Conservation (phyloP, 2,113 vertebrate genomes). For the Mungos mungo region DNA sequence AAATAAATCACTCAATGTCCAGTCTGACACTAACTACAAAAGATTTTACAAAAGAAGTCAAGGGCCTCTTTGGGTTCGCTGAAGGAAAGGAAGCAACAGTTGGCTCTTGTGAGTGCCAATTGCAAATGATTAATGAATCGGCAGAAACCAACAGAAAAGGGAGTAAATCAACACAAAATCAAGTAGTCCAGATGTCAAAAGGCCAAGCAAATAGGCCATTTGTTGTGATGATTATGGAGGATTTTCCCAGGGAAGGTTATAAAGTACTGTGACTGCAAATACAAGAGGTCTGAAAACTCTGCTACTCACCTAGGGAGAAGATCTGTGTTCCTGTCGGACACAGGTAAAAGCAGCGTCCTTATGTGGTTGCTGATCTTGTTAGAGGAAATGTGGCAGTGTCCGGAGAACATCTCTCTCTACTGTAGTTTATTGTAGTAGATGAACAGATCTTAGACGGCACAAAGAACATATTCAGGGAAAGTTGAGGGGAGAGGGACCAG, state of each 20-base stretch:
- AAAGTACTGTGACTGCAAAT: not conserved
- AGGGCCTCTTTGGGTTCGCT: conserved; percentile 14
- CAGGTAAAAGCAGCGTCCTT: not conserved
- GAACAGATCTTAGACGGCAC: not conserved
- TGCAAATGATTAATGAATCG: conserved; percentile 67
- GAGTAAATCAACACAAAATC: conserved; percentile 53
- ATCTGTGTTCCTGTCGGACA: not conserved
- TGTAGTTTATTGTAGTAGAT: not conserved
- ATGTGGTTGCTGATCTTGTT: not conserved
- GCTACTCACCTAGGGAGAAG: not conserved
- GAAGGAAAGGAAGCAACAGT: conserved; percentile 20
- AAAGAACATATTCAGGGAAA: not conserved
- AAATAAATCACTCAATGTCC: conserved; percentile 69
- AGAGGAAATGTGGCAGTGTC: not conserved
- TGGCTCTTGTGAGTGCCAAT: not conserved
- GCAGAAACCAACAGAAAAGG: not conserved
- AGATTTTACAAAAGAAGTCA: conserved; percentile 55
- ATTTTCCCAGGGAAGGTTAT: conserved; percentile 26
- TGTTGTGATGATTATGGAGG: not conserved
- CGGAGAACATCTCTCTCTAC: not conserved
- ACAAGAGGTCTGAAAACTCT: not conserved
- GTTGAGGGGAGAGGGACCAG: not conserved
- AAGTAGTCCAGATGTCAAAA: not conserved
- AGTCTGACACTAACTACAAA: conserved; percentile 55
- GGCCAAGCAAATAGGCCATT: not conserved